Evolutionary conservation across 2,888 invertebrate genomes (phyloP), one percentile per base, ranked within the genome.

Genomic region (Nemoura dubitans): DNA sequence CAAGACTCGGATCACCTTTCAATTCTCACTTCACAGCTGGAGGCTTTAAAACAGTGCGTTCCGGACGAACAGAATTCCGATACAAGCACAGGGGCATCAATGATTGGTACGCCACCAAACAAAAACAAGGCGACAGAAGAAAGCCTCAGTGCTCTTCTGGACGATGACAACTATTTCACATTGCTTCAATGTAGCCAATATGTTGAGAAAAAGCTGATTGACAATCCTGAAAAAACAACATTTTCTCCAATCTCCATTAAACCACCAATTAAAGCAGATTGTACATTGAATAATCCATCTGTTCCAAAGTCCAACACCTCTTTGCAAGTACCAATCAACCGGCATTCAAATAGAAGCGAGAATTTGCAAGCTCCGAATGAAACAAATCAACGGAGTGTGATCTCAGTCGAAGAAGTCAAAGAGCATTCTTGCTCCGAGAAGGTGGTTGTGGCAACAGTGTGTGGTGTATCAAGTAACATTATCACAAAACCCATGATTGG

Each of bases 121-220:
- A 83, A 83, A 2, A 83, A 21, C n/a, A 26, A 2, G 16, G 25
- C 30, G 25, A n/a, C 5, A 26, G 81, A 36, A 30, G 26, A 84
- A n/a, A 28, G 76, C 43, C 84, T 84, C 16, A 43, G 21, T 43
- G 42, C 28, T 28, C 3, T 80, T 43, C 26, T 82, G 0, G 81
- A 86, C 21, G 86, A 86, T n/a, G 86, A 80, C 30, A 81, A 86
- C 26, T 77, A 26, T 59, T 29, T 25, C 25, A 30, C 30, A 43
- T 27, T 86, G 43, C 28, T 86, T n/a, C 82, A 29, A 25, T 86
- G 86, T 27, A 82, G 82, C 28, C 86, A 86, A 27, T 25, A 43
- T n/a, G 10, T 86, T n/a, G 86, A 86, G n/a, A 76, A 81, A 14
- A 86, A 42, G 16, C 27, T 86, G 21, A 30, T 27, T 59, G 28